Conservation (phyloP, 1,140 invertebrate genomes). For the Nasonia longicornis region DNA sequence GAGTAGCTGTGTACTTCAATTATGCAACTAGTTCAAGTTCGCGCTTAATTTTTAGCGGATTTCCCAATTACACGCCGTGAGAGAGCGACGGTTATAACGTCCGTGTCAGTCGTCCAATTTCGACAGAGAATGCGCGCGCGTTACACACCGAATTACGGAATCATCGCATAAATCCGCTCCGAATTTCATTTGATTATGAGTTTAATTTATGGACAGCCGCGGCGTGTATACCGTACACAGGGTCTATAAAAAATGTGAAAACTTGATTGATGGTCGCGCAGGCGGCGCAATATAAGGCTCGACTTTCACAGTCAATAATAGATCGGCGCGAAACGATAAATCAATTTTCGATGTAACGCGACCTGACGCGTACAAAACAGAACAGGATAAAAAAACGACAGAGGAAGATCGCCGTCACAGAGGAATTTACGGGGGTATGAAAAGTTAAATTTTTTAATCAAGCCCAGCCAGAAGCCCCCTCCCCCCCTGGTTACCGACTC, state of each 20-base stretch:
- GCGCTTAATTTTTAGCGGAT: not conserved
- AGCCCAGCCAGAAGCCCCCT: not conserved
- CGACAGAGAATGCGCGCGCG: no score
- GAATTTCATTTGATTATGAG: not conserved
- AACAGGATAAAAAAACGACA: no score
- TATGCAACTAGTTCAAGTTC: no score
- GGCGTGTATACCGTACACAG: not conserved
- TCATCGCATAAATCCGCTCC: not conserved
- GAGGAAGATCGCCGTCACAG: not conserved
- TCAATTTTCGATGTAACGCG: not conserved
- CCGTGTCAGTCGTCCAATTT: not conserved
- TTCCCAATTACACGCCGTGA: not conserved
- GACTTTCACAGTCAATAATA: not conserved
- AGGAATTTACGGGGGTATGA: not conserved
- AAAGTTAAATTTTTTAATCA: conserved; percentile 1
- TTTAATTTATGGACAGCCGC: not conserved
- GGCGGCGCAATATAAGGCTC: not conserved
- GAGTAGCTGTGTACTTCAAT: no score
- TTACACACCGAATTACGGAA: not conserved
- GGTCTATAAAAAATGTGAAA: not conserved
- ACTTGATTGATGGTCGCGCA: not conserved
- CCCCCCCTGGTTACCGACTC: not conserved
- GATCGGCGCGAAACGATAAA: not conserved
- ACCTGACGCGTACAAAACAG: no score
- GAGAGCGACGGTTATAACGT: not conserved